These are phyloP conservation scores for Coptodon rendalli DNA, from an alignment of 2,113 vertebrate species.

Conservation along the genomic window DNA sequence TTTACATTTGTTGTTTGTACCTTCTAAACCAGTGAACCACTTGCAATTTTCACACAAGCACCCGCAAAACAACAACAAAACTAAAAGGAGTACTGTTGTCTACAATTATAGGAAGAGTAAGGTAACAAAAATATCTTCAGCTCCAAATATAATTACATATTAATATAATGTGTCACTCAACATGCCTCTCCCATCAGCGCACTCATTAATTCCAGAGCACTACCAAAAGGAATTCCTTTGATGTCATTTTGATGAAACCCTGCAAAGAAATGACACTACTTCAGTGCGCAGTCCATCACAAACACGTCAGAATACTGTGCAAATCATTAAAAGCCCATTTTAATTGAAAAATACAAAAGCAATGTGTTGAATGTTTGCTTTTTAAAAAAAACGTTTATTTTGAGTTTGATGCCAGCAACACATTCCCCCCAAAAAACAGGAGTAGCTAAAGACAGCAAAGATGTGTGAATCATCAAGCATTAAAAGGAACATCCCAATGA, in stretches of 20 bases:
- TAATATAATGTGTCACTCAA: background rate
- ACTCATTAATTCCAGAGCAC: background rate
- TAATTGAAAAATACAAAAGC: background rate
- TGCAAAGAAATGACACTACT: background rate
- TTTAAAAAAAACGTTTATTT: background rate
- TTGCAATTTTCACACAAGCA: background rate
- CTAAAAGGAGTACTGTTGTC: background rate
- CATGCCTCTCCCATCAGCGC: background rate
- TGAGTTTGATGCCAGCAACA: background rate
- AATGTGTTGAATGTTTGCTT: background rate
- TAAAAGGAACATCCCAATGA: background rate
- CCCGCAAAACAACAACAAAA: background rate
- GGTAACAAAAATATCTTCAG: background rate
- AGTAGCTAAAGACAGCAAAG: background rate
- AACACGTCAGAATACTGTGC: background rate
- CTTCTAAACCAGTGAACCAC: background rate
- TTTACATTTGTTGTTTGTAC: background rate
- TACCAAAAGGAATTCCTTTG: background rate
- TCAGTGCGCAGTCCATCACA: background rate
- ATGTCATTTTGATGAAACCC: background rate
- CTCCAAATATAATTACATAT: background rate
- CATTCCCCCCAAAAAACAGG: background rate
- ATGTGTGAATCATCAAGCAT: background rate
- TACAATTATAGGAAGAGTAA: background rate
- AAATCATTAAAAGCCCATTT: background rate